Conservation (phyloP, 2,797 vertebrate genomes). For the Catharus ustulatus region DNA sequence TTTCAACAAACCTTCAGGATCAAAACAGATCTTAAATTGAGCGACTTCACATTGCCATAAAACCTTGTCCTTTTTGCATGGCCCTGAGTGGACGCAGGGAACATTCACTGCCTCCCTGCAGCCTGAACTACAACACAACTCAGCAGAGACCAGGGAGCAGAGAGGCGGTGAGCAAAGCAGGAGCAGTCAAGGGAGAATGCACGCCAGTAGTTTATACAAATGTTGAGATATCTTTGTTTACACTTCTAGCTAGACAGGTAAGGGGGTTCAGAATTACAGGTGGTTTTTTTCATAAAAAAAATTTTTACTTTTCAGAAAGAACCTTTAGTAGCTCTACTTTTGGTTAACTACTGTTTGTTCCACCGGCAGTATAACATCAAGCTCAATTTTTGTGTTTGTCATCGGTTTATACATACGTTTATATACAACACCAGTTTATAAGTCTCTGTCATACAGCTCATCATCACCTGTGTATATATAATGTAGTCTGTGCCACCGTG, state of each 20-base stretch:
- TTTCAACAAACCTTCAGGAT: background rate
- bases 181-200: background rate
- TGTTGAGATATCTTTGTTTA: background rate
- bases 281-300: background rate
- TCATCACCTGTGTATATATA: too few species aligned
- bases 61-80: background rate
- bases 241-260: background rate
- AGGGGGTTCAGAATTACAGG: background rate
- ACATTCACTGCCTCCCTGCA: background rate
- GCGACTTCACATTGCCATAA: background rate
- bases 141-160: fast-evolving
- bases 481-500: background rate
- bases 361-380: background rate
- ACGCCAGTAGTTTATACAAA: fast-evolving
- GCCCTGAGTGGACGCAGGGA: background rate
- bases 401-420: background rate
- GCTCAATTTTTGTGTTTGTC: background rate
- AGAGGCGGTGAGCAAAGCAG: background rate
- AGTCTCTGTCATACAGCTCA: too few species aligned
- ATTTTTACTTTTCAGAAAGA: background rate
- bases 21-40: background rate
- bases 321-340: background rate
- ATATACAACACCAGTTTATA: too few species aligned
- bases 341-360: background rate
- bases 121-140: background rate